Conservation (phyloP, 2,797 vertebrate species). For the Poeciliopsis infans region DNA sequence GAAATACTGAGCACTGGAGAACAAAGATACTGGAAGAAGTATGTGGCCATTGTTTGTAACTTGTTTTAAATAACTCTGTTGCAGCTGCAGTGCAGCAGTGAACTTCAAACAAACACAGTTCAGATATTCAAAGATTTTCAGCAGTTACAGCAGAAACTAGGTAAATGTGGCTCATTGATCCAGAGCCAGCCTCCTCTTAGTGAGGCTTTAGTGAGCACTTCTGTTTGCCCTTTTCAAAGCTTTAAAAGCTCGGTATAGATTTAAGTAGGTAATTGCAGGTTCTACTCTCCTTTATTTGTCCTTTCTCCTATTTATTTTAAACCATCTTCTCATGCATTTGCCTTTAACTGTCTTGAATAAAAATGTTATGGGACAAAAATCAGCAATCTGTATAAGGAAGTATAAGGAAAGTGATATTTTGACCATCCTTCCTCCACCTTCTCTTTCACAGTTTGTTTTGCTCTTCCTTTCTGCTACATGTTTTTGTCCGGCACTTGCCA, state of each 20-base stretch:
- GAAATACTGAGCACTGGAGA: not conserved
- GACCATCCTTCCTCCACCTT: conserved; percentile 59
- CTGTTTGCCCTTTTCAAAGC: conserved; percentile 12
- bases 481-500: conserved; percentile 50
- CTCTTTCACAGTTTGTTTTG: conserved; percentile 48
- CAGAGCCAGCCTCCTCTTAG: conserved; percentile 16
- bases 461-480: conserved; percentile 38
- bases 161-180: conserved; percentile 31
- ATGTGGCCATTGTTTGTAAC: not conserved
- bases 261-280: conserved; percentile 25
- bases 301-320: conserved; percentile 9
- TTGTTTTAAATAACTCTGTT: not conserved
- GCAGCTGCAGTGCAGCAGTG: conserved; percentile 2
- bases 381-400: conserved; percentile 15
- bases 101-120: conserved; percentile 14
- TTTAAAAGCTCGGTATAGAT: conserved; percentile 35
- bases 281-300: conserved; percentile 4
- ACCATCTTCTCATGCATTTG: conserved; percentile 10
- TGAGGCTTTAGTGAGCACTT: conserved; percentile 15
- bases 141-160: conserved; percentile 28
- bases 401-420: conserved; percentile 40
- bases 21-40: not conserved
- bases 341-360: conserved; percentile 7
- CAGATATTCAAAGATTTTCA: conserved; percentile 16
- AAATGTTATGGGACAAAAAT: conserved; percentile 39